These are phyloP conservation scores for Propsilocerus akamusi DNA, from an alignment of 1,140 invertebrate genomes.

Conservation along the genomic window DNA sequence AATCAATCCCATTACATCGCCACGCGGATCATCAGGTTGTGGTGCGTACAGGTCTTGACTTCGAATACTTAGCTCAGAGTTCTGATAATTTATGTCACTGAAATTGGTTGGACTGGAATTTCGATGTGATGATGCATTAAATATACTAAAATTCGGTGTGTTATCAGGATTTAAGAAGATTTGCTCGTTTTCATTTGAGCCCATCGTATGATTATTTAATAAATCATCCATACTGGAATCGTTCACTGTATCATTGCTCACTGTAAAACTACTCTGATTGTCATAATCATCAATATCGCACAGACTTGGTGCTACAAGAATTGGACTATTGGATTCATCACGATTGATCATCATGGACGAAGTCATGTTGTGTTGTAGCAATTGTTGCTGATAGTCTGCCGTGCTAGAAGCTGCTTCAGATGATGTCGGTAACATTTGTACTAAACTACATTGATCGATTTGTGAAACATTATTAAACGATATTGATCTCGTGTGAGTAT, in stretches of 20 bases:
- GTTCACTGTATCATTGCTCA: background rate
- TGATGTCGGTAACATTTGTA: background rate
- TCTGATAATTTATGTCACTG: slow-evolving; percentile 38
- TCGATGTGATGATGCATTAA: slow-evolving; percentile 20
- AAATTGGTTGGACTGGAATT: slow-evolving; percentile 31
- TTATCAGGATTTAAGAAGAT: slow-evolving; percentile 27
- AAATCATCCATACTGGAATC: background rate
- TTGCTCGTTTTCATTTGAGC: background rate
- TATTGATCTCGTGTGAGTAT: slow-evolving; percentile 6
- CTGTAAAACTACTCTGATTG: background rate
- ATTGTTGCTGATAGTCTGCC: background rate
- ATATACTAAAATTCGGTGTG: slow-evolving; percentile 28
- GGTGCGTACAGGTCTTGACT: slow-evolving; percentile 37
- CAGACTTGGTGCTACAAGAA: slow-evolving; percentile 7
- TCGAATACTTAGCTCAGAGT: slow-evolving; percentile 38
- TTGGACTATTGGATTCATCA: slow-evolving; percentile 5
- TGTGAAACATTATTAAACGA: slow-evolving; percentile 6
- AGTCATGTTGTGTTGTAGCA: background rate
- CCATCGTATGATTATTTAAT: background rate
- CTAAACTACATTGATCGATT: background rate
- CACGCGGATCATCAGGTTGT: slow-evolving; percentile 28
- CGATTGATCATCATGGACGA: background rate
- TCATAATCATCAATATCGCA: slow-evolving; percentile 8
- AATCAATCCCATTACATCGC: slow-evolving; percentile 13
- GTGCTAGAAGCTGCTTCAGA: background rate